Evolutionary conservation across 2,113 vertebrate genomes (phyloP).

Genomic region (Erinaceus europaeus): DNA sequence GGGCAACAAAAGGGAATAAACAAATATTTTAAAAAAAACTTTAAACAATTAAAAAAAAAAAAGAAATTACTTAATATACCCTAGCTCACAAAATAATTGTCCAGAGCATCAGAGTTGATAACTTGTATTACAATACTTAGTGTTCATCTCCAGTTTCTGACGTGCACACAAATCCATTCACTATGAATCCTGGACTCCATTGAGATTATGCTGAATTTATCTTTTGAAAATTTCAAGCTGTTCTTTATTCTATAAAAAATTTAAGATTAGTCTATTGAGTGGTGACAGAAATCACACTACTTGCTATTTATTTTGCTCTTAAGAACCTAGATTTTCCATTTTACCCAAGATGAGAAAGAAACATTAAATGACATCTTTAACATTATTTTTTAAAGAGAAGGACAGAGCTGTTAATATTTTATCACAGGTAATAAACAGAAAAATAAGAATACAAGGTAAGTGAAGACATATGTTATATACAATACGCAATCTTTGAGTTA

Average conservation of each 20-base stretch:
- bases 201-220: background rate
- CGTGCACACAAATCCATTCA: background rate
- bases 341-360: background rate
- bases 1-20: too few relatives aligned
- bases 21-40: too few relatives aligned
- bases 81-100: background rate
- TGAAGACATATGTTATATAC: background rate
- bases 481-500: background rate
- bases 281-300: background rate
- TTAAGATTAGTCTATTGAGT: background rate
- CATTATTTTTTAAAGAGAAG: too few relatives aligned
- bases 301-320: background rate
- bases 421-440: background rate
- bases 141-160: background rate
- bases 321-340: conserved; percentile 14
- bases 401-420: background rate
- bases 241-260: background rate
- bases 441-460: background rate
- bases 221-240: background rate
- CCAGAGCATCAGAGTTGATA: background rate
- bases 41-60: too few relatives aligned
- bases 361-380: too few relatives aligned
- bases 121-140: background rate
- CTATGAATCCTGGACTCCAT: background rate
- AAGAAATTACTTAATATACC: background rate